Conservation (phyloP, 2,797 vertebrate species). For the Arrhamphus sclerolepis region DNA sequence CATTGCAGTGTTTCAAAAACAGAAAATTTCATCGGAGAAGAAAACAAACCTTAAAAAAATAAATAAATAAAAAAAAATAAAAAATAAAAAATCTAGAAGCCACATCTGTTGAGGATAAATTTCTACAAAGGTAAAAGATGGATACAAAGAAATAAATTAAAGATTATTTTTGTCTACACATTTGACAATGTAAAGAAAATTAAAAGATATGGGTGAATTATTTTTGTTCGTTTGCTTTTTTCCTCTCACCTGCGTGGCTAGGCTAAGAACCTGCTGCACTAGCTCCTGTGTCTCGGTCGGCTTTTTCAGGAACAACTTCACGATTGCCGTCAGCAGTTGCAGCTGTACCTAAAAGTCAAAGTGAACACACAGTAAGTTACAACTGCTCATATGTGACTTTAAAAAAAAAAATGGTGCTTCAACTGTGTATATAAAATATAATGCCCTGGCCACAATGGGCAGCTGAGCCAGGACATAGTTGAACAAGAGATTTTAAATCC, state of each 20-base stretch:
- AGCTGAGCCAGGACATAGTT: no score
- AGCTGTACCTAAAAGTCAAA: conserved; percentile 87
- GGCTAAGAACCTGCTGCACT: conserved; percentile 95
- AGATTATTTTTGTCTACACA: not conserved
- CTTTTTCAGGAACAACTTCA: conserved; percentile 97
- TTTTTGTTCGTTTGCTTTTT: not conserved
- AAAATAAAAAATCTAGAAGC: not conserved
- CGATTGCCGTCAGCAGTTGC: conserved; percentile 94
- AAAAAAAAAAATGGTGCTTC: not conserved
- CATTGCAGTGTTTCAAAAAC: no score
- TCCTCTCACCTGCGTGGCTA: conserved; percentile 91
- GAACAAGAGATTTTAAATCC: no score
- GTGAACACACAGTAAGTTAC: conserved; percentile 11
- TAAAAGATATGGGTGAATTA: not conserved
- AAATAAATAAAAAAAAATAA: no score
- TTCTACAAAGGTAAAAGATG: conserved; percentile 1
- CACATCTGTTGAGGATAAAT: not conserved
- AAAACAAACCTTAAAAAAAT: not conserved
- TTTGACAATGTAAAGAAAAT: not conserved
- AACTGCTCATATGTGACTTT: not conserved
- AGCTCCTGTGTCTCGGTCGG: conserved; percentile 97
- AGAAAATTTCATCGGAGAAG: not conserved
- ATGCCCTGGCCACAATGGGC: no score
- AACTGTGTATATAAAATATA: not conserved
- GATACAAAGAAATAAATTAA: not conserved